phyloP scores from a whole-genome alignment of 64 coral and sea anemone species.

The Montipora sp. region DNA sequence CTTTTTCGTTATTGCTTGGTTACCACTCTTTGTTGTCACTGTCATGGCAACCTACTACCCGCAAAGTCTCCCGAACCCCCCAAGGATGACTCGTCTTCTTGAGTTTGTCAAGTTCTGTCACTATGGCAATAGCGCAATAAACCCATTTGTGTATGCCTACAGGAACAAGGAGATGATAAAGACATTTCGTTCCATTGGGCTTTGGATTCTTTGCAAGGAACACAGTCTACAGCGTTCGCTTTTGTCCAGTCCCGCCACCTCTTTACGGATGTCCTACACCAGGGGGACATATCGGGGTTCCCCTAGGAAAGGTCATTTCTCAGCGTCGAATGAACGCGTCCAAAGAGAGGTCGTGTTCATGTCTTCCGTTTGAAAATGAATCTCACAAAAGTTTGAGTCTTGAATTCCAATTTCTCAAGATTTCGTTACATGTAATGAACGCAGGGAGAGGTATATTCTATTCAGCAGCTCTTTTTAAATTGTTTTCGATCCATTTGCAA shows the following conservation, averaged over 20 bases:
- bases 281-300: neutral
- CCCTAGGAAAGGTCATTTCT: neutral
- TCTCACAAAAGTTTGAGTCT: neutral
- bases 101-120: constrained; percentile 82
- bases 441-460: too few relatives aligned
- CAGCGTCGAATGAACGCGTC: neutral
- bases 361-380: neutral
- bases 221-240: neutral
- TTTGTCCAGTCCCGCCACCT: neutral
- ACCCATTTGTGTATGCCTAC: constrained; percentile 73
- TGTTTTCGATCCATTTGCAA: too few relatives aligned
- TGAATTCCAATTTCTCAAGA: neutral
- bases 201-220: constrained; percentile 40
- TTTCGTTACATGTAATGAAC: neutral
- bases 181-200: constrained; percentile 44
- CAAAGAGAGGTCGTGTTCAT: neutral
- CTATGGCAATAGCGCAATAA: constrained; percentile 68
- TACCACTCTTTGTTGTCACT: constrained; percentile 58
- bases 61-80: constrained; percentile 25
- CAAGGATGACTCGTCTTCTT: constrained; percentile 32
- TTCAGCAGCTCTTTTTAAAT: too few relatives aligned
- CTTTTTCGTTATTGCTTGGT: constrained; percentile 76
- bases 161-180: constrained; percentile 70
- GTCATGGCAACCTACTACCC: constrained; percentile 61
- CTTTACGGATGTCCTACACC: neutral